A percentile compares a stretch with the other conserved stretches of the same genome.
Evolutionary conservation across 1,140 invertebrate genomes (phyloP).

Genomic region (Drosophila lacteicornis): DNA sequence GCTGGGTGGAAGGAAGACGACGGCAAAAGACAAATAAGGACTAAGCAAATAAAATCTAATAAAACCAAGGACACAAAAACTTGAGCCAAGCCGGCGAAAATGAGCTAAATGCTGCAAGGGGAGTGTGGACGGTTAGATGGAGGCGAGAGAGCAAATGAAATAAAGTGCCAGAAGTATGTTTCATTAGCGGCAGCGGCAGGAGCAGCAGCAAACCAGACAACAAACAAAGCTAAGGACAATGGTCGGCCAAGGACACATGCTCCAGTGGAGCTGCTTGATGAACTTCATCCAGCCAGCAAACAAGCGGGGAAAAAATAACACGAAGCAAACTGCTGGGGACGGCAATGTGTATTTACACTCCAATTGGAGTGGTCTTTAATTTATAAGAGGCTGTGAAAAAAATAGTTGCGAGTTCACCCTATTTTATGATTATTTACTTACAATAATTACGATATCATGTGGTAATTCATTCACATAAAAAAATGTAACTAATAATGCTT

Average conservation of each 20-base stretch:
- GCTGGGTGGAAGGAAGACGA: conserved; percentile 36
- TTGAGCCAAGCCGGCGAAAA: conserved; percentile 60
- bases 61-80: conserved; percentile 73
- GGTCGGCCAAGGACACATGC: conserved; percentile 58
- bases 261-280: conserved; percentile 45
- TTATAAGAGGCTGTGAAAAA: background rate
- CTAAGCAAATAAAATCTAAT: conserved; percentile 83
- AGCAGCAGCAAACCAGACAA: conserved; percentile 66
- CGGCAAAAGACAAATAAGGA: conserved; percentile 76
- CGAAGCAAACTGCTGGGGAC: conserved; percentile 1
- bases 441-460: background rate
- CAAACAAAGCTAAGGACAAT: conserved; percentile 58
- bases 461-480: too few species aligned
- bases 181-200: conserved; percentile 72
- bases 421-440: background rate
- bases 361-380: conserved; percentile 5
- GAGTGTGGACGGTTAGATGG: conserved; percentile 1
- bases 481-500: too few species aligned
- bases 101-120: conserved; percentile 58
- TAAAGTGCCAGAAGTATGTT: conserved; percentile 77
- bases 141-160: conserved; percentile 70
- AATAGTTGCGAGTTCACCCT: background rate
- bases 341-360: conserved; percentile 16
- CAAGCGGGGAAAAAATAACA: conserved; percentile 19
- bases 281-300: conserved; percentile 33